These are phyloP conservation scores for Mirza zaza DNA, from an alignment of 2,113 vertebrate species.

Conservation along the genomic window DNA sequence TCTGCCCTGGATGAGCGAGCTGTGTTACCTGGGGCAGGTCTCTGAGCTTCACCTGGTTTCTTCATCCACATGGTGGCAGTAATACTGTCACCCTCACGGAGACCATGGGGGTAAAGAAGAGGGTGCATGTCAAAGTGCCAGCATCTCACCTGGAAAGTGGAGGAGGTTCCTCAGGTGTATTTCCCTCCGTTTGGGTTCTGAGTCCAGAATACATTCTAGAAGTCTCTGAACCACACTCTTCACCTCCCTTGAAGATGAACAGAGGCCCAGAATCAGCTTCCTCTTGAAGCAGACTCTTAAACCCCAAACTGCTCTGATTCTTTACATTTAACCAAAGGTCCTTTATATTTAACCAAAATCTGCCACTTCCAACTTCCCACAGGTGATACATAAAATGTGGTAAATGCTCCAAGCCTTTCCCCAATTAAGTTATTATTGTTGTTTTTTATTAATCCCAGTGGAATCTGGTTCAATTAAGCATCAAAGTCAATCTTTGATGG, in stretches of 20 bases:
- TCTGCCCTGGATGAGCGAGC: no score
- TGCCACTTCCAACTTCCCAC: neutral
- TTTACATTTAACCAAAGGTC: neutral
- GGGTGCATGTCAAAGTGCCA: neutral
- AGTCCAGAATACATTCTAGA: neutral
- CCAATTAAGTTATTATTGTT: neutral
- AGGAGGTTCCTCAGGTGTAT: neutral
- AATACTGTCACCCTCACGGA: neutral
- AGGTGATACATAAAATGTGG: neutral
- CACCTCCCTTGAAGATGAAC: no score
- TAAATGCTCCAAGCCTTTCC: neutral
- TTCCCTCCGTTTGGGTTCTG: neutral
- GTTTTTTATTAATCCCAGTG: neutral
- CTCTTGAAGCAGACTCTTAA: neutral
- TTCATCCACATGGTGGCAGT: neutral
- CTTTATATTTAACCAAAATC: neutral
- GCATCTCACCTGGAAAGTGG: neutral
- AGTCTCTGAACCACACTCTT: neutral
- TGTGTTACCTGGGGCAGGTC: neutral
- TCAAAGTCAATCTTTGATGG: neutral
- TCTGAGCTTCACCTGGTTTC: neutral
- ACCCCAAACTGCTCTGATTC: neutral
- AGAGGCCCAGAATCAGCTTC: neutral
- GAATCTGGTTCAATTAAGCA: neutral
- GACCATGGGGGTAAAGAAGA: neutral